Conservation (phyloP, 2,113 vertebrate species). For the Periophthalmus modestus region DNA sequence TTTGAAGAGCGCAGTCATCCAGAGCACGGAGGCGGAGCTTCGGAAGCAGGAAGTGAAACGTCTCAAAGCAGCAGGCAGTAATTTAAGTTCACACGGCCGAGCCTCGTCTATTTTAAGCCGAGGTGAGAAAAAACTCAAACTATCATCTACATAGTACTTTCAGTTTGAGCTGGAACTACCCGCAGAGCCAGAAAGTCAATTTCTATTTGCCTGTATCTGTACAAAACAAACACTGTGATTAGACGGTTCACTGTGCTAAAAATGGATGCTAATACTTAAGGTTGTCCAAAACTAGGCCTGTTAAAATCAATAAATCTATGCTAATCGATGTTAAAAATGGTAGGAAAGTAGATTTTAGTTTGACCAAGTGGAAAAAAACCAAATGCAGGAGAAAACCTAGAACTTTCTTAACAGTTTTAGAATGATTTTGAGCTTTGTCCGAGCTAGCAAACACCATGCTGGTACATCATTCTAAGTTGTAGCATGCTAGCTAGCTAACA, state of each 20-base stretch:
- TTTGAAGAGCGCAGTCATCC: slow-evolving; percentile 78
- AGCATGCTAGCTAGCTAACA: too few relatives aligned
- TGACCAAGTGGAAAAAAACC: too few relatives aligned
- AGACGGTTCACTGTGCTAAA: neutral
- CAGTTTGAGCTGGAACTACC: neutral
- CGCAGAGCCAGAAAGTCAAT: neutral
- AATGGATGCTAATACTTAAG: neutral
- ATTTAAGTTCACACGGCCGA: slow-evolving; percentile 68
- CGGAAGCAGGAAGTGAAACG: slow-evolving; percentile 62
- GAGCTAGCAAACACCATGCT: too few relatives aligned
- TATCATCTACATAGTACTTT: neutral
- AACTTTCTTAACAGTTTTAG: too few relatives aligned
- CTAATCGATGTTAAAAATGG: too few relatives aligned
- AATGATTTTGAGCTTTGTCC: too few relatives aligned
- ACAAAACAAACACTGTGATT: neutral
- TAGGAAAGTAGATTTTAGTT: too few relatives aligned
- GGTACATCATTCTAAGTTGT: too few relatives aligned
- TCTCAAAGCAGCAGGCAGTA: slow-evolving; percentile 67
- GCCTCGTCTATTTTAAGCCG: slow-evolving; percentile 30
- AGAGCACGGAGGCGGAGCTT: slow-evolving; percentile 67
- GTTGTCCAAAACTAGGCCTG: too few relatives aligned
- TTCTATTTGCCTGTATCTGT: neutral
- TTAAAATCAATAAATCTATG: too few relatives aligned
- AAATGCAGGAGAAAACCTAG: too few relatives aligned
- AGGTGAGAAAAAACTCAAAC: neutral